Conservation (phyloP, 92 coral and sea anemone species). For the Umimayanthus chanpuru region DNA sequence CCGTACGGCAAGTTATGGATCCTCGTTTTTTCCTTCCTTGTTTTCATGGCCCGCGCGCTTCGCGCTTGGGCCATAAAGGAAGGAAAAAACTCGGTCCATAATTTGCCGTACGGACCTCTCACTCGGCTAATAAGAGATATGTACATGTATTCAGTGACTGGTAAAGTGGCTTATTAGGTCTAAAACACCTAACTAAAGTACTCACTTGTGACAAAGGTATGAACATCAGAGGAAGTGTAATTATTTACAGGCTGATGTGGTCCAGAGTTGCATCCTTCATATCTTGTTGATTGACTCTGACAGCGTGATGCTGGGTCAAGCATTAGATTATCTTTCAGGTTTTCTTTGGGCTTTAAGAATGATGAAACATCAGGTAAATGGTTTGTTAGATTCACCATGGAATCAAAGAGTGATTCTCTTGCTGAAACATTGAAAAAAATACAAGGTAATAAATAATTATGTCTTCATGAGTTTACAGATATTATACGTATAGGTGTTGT, state of each 20-base stretch:
- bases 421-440: constrained; percentile 12
- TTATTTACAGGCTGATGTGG: neutral
- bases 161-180: too few relatives aligned
- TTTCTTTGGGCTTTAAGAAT: constrained; percentile 30
- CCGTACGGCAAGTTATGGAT: too few relatives aligned
- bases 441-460: too few relatives aligned
- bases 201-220: constrained; percentile 36
- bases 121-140: too few relatives aligned
- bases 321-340: constrained; percentile 7
- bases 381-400: constrained; percentile 23
- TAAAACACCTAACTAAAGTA: neutral
- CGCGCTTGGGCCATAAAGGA: too few relatives aligned
- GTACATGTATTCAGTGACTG: too few relatives aligned
- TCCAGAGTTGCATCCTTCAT: neutral
- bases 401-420: constrained; percentile 29
- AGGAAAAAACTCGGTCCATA: too few relatives aligned
- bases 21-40: too few relatives aligned
- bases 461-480: too few relatives aligned
- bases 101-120: too few relatives aligned
- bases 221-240: neutral
- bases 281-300: neutral
- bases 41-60: too few relatives aligned
- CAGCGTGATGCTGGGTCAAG: neutral
- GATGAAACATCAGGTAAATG: constrained; percentile 39
- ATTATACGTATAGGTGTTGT: too few relatives aligned